These are phyloP conservation scores for Blomia tropicalis DNA, from an alignment of 2,888 invertebrate genomes.

Conservation along the genomic window DNA sequence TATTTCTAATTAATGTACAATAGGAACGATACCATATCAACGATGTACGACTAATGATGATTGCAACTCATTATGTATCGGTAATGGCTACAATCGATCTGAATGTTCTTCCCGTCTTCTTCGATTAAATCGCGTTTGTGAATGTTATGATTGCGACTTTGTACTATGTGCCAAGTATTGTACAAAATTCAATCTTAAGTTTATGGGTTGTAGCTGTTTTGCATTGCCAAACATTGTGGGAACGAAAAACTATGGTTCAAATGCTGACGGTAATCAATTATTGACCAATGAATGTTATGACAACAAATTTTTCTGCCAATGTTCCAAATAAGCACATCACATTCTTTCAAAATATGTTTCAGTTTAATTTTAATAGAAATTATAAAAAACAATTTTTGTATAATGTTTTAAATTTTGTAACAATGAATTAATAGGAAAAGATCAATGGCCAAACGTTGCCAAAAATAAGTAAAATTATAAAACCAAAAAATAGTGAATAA, in stretches of 20 bases:
- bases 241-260: neutral
- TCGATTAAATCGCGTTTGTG: conserved; percentile 19
- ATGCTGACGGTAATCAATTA: conserved; percentile 6
- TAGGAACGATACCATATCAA: conserved; percentile 10
- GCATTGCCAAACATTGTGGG: conserved; percentile 12
- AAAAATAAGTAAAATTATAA: too few relatives aligned
- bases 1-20: neutral
- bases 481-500: too few relatives aligned
- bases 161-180: conserved; percentile 19
- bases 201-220: conserved; percentile 23
- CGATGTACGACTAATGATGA: conserved; percentile 15
- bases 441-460: too few relatives aligned
- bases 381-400: too few relatives aligned
- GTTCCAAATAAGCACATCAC: conserved; percentile 11
- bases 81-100: conserved; percentile 20
- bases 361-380: neutral
- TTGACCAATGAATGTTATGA: conserved; percentile 21
- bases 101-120: conserved; percentile 16
- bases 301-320: conserved; percentile 22
- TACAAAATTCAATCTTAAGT: conserved; percentile 15
- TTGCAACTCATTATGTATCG: conserved; percentile 6
- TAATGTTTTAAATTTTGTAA: too few relatives aligned
- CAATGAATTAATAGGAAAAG: too few relatives aligned
- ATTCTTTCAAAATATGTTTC: neutral
- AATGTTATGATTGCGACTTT: conserved; percentile 23